phyloP scores from a whole-genome alignment of 2,113 vertebrate genomes.

The Micromys minutus region DNA sequence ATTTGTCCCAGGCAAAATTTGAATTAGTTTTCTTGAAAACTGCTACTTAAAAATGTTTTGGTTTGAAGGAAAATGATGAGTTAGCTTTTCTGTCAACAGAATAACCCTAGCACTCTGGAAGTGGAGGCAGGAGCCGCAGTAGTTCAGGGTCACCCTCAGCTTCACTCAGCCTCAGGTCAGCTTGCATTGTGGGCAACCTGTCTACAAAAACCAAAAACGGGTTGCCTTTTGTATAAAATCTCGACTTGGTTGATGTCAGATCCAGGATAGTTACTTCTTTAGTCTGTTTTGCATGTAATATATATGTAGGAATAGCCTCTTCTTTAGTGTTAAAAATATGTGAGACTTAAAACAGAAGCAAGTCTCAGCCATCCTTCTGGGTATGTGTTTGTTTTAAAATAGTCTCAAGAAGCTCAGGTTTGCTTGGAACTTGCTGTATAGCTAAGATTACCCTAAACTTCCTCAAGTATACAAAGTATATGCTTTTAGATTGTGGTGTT shows the following conservation, averaged over 20 bases:
- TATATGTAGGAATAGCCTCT: neutral
- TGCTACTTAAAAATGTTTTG: conserved; percentile 92
- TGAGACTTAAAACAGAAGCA: neutral
- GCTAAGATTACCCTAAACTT: neutral
- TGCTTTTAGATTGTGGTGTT: neutral
- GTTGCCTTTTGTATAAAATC: neutral
- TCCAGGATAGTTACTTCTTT: neutral
- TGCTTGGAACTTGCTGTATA: neutral
- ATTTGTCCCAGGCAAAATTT: conserved; percentile 81
- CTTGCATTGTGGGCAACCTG: neutral
- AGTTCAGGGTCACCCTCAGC: neutral
- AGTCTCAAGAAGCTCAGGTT: neutral
- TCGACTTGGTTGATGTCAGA: neutral
- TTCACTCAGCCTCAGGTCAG: neutral
- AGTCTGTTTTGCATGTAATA: neutral
- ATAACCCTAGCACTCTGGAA: conserved; percentile 81
- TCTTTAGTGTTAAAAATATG: neutral
- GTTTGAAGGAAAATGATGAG: conserved; percentile 93
- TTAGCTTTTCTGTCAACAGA: conserved; percentile 94
- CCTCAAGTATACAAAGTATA: neutral
- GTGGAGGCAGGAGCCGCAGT: neutral
- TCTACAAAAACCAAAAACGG: neutral
- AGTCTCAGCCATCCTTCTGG: neutral
- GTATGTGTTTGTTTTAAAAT: neutral
- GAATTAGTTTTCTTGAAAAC: conserved; percentile 79